These are phyloP conservation scores for Antitype chi DNA, from an alignment of 2,888 invertebrate species.

Conservation along the genomic window DNA sequence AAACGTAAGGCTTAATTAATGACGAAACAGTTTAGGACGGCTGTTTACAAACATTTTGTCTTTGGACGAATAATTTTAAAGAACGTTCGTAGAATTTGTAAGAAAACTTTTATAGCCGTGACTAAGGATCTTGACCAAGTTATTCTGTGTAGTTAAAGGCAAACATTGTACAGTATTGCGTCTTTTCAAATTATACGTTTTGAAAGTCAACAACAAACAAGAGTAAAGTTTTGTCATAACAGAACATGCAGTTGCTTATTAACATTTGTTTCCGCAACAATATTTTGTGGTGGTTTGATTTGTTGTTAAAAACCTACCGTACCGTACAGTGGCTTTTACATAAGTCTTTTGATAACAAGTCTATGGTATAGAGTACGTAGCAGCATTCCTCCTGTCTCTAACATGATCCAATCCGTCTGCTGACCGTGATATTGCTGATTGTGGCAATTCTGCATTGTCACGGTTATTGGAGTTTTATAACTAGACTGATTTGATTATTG, in stretches of 20 bases:
- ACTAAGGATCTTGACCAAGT: not conserved
- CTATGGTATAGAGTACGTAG: not conserved
- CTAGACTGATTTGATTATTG: not conserved
- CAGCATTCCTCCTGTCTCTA: not conserved
- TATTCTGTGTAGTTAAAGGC: not conserved
- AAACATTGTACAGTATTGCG: not conserved
- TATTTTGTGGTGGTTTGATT: not conserved
- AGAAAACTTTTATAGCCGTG: not conserved
- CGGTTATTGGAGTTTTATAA: not conserved
- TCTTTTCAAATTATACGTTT: not conserved
- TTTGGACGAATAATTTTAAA: slow-evolving; percentile 3
- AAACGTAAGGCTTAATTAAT: slow-evolving; percentile 17
- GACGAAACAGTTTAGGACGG: slow-evolving; percentile 10
- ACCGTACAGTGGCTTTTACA: not conserved
- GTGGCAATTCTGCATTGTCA: not conserved
- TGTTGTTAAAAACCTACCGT: not conserved
- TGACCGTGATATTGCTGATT: not conserved
- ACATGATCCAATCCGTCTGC: not conserved
- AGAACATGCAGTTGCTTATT: slow-evolving; percentile 10
- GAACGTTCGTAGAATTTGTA: slow-evolving; percentile 14
- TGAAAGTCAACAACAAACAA: slow-evolving; percentile 8
- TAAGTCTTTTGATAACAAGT: not conserved
- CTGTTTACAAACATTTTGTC: slow-evolving; percentile 1
- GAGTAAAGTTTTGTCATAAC: slow-evolving; percentile 6
- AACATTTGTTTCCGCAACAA: not conserved